Percentiles rank a stretch among this genome's conserved stretches.
Evolutionary conservation across 2,113 vertebrate genomes (phyloP).

Genomic region (Amphiprion percula): DNA sequence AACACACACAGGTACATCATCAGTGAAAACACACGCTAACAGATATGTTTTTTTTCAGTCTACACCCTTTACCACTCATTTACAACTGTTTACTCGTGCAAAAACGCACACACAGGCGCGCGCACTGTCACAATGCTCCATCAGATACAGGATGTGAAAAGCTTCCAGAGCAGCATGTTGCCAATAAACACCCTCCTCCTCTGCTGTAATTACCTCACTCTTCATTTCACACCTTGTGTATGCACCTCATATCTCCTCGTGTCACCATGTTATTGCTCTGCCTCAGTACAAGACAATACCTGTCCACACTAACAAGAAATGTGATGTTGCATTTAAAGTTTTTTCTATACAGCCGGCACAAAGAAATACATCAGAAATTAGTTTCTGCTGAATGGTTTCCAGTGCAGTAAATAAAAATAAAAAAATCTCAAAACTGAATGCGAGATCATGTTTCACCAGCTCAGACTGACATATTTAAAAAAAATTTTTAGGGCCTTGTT

Average conservation of each 20-base stretch:
- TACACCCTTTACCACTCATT: slow-evolving; percentile 10
- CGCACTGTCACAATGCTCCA: slow-evolving; percentile 20
- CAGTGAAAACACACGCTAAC: slow-evolving; percentile 7
- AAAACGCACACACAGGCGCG: neutral
- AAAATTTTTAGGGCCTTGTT: slow-evolving; percentile 7
- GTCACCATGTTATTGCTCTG: slow-evolving; percentile 34
- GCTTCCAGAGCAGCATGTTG: slow-evolving; percentile 68
- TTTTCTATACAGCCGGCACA: neutral
- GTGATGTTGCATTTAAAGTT: slow-evolving; percentile 13
- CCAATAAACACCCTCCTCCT: slow-evolving; percentile 74
- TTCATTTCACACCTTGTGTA: slow-evolving; percentile 67
- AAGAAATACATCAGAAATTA: neutral
- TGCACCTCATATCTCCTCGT: slow-evolving; percentile 46
- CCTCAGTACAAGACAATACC: slow-evolving; percentile 25
- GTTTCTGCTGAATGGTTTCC: neutral
- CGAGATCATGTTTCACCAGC: slow-evolving; percentile 25
- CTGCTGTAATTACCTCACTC: slow-evolving; percentile 67
- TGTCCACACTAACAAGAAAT: slow-evolving; percentile 33
- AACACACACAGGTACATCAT: neutral
- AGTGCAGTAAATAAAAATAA: neutral
- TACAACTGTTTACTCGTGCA: slow-evolving; percentile 5
- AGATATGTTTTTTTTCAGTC: slow-evolving; percentile 12
- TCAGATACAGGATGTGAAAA: slow-evolving; percentile 57
- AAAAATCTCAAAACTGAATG: slow-evolving; percentile 3
- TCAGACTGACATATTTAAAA: slow-evolving; percentile 9